phyloP scores from a whole-genome alignment of 2,113 vertebrate genomes.

The Pandion haliaetus region DNA sequence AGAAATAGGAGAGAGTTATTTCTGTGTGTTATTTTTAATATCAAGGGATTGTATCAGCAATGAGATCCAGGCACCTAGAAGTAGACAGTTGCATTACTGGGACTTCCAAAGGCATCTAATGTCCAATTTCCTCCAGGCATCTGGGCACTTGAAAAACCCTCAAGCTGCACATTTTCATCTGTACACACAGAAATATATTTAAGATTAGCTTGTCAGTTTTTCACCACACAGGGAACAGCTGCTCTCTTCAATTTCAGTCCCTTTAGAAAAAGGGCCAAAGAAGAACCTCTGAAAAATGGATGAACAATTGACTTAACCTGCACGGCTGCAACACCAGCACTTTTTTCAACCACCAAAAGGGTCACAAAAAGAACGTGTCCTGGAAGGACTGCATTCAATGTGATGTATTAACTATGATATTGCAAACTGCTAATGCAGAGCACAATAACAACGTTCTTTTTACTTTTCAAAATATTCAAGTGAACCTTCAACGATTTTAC shows the following conservation, averaged over 20 bases:
- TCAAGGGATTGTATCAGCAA: neutral
- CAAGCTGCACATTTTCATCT: neutral
- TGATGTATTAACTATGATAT: neutral
- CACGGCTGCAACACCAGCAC: neutral
- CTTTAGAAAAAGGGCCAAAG: neutral
- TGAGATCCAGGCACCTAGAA: neutral
- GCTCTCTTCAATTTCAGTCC: neutral
- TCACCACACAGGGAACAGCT: neutral
- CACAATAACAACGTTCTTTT: neutral
- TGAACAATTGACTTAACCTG: neutral
- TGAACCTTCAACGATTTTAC: constrained; percentile 54
- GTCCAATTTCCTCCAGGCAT: neutral
- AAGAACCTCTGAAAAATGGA: neutral
- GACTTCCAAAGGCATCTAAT: neutral
- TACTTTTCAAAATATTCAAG: constrained; percentile 75
- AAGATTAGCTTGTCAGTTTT: neutral
- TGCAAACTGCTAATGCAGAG: neutral
- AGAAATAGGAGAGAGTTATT: neutral
- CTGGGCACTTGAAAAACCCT: neutral
- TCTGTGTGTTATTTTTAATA: neutral
- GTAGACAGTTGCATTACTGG: neutral
- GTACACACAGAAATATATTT: neutral
- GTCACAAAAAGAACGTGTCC: neutral
- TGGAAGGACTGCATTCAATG: neutral
- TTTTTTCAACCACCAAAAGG: neutral